phyloP scores from a whole-genome alignment of 1,140 invertebrate species.

The Pogonomyrmex barbatus region DNA sequence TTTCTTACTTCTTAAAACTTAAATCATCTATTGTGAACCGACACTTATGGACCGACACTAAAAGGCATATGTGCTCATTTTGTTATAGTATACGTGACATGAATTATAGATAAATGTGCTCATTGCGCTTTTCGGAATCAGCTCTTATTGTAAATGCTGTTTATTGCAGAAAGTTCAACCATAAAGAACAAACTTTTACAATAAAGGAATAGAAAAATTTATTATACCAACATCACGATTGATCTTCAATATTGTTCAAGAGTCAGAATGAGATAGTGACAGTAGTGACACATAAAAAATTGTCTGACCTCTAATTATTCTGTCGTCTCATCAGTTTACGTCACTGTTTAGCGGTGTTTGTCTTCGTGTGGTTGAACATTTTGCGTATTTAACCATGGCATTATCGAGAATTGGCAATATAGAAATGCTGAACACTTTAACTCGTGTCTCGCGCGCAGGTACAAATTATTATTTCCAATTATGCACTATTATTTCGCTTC shows the following conservation, averaged over 20 bases:
- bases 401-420: constrained; percentile 57
- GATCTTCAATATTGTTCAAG: not conserved
- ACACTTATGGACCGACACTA: too few species aligned
- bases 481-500: not conserved
- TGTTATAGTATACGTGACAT: too few species aligned
- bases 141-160: too few species aligned
- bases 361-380: not conserved
- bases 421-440: constrained; percentile 36
- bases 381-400: constrained; percentile 43
- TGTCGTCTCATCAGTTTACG: not conserved
- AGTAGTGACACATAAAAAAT: not conserved
- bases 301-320: not conserved
- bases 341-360: not conserved
- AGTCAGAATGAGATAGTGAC: not conserved
- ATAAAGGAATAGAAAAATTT: too few species aligned
- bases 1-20: too few species aligned
- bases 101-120: too few species aligned
- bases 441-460: constrained; percentile 58
- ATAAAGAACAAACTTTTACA: too few species aligned
- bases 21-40: too few species aligned
- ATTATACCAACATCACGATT: too few species aligned
- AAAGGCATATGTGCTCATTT: too few species aligned
- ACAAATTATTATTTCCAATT: constrained; percentile 12
- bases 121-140: too few species aligned
- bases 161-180: too few species aligned